Base-by-base conservation (phyloP, 2,113 vertebrate species). In the Caranx melampygus region DNA sequence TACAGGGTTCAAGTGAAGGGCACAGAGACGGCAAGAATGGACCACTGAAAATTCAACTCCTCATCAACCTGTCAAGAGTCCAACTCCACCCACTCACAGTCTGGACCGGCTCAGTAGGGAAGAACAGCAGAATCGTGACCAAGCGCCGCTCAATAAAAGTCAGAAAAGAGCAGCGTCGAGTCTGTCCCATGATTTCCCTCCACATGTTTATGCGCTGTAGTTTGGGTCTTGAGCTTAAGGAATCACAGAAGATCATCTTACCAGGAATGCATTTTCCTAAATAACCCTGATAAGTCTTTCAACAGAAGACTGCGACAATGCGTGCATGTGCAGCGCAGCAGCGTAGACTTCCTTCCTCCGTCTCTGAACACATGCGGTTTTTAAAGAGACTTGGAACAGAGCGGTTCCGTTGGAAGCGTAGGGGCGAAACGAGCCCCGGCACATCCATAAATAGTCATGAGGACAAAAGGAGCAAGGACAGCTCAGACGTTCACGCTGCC, bases 51-150 rank as follows among this genome's bases (percentile, higher is more conserved):
- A 59, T 26, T 58, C 67, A 47, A 21, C 44, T 71, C 20, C 54
- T 37, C n/a, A 37, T 75, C 64, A 61, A 69, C 49, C 69, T 81
- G 73, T 86, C 80, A 37, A n/a, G 37, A 44, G 72, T 88, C 85
- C 81, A 87, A 76, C 54, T 71, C 76, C 87, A 78, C 90, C 89
- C 87, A 87, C 89, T 68, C 72, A 85, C 78, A 76, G 83, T 82
- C 87, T 92, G 87, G 86, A 72, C 26, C 18, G 52, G 47, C 76
- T 67, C 62, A 13, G 63, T 4, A 5, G 74, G 77, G 63, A 60
- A 44, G 66, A 57, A 71, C 66, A 58, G 34, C 37, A 26, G 62
- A 81, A 66, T 78, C 44, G 47, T 78, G 77, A 81, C 71, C 60
- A 54, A 63, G 12, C 42, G 69, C 40, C 18, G 64, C 63, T 78